Evolutionary conservation across 2,113 vertebrate genomes (phyloP), one percentile per base, ranked within the genome.

Genomic region (Pygoscelis adeliae): DNA sequence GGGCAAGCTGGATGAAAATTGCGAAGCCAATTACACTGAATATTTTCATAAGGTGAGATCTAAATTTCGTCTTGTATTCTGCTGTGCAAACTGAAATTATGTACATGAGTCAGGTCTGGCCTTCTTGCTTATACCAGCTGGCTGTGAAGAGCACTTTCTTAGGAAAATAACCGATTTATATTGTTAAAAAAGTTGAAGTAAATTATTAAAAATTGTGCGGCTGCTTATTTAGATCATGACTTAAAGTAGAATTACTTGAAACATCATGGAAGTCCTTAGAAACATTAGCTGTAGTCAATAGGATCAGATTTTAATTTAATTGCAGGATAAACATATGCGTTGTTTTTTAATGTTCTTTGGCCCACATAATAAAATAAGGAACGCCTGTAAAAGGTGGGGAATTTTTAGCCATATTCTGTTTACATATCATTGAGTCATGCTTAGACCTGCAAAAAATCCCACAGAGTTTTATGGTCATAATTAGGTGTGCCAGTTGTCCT

Each of bases 401-500:
- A 32, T 30, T 67, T 65, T 66, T 73, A 70, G 29, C 30, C n/a
- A 20, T 46, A 19, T 36, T 83, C 11, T 12, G 38, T 81, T 83
- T 70, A 61, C 1, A 0, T 42, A 47, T 66, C 3, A 23, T 4
- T 34, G 59, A 89, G 56, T 80, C 40, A 58, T 40, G 25, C 21
- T 23, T 44, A 10, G 29, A 66, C 49, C 30, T 72, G 79, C 23
- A 76, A 40, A 88, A 50, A 69, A 16, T 42, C 3, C 47, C 23
- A 9, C 10, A 5, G 38, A 29, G 1, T 53, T 87, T 76, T 17
- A 50, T 21, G 14, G 15, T n/a, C 0, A 0, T 26, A 47, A 58
- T 19, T 12, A 49, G 5, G 22, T 67, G 16, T 79, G 40, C 30
- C n/a, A 15, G 10, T 25, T 58, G 10, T 66, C 78, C 29, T n/a